A percentile compares a stretch with the other conserved stretches of the same genome.
Conservation (phyloP, 2,888 invertebrate genomes). For the Drosophila maculinotata region DNA sequence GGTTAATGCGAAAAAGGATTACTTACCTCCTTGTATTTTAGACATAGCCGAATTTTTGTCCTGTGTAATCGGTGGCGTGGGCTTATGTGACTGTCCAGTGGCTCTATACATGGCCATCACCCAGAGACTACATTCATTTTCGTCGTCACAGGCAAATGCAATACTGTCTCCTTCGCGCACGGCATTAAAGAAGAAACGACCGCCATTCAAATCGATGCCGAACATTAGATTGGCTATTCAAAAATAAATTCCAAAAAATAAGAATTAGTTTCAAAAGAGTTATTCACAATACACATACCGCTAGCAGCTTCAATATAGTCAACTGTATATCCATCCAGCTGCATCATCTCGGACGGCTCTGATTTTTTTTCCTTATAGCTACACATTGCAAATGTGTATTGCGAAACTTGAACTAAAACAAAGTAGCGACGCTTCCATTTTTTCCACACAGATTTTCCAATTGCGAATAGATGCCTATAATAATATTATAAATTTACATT, state of each 20-base stretch:
- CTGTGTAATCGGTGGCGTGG: conserved; percentile 95
- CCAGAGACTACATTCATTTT: conserved; percentile 99
- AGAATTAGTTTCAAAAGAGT: neutral
- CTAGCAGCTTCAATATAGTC: conserved; percentile 99
- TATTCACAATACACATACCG: conserved; percentile 88
- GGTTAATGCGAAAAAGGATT: neutral
- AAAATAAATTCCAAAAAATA: neutral
- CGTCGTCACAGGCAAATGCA: conserved; percentile 97
- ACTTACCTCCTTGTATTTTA: conserved; percentile 91
- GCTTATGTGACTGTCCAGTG: conserved; percentile 99
- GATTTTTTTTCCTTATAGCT: conserved; percentile 99
- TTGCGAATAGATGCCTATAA: conserved; percentile 92
- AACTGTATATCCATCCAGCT: conserved; percentile 99
- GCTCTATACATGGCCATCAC: conserved; percentile 99
- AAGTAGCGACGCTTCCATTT: conserved; percentile 99
- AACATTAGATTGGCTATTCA: conserved; percentile 93
- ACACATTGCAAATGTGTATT: conserved; percentile 99
- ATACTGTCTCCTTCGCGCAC: conserved; percentile 99
- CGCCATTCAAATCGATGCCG: conserved; percentile 96
- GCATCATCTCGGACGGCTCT: conserved; percentile 99
- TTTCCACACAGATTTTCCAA: conserved; percentile 99
- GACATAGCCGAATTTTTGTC: conserved; percentile 94
- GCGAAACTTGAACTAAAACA: conserved; percentile 99
- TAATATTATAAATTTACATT: too few relatives aligned
- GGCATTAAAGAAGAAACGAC: conserved; percentile 98